A percentile compares a stretch with the other conserved stretches of the same genome.
Evolutionary conservation across 2,113 vertebrate genomes (phyloP).

Genomic region (Spilogale gracilis): DNA sequence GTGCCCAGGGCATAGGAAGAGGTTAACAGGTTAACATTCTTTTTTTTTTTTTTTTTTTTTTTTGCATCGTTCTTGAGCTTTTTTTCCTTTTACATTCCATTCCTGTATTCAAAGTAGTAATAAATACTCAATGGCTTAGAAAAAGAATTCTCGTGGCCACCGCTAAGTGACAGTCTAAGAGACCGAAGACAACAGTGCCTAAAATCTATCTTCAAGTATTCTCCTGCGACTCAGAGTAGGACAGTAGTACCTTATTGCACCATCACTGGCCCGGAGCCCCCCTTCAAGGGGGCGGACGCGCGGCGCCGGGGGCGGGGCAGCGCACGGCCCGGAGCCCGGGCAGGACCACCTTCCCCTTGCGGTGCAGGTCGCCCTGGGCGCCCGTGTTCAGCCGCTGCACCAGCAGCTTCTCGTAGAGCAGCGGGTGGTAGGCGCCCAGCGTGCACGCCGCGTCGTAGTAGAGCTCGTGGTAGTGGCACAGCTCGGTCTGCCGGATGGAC

Average conservation of each 20-base stretch:
- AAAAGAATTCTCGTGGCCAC: constrained; percentile 80
- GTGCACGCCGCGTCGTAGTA: constrained; percentile 97
- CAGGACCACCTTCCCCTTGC: constrained; percentile 94
- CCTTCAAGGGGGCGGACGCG: constrained; percentile 75
- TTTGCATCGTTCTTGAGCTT: constrained; percentile 75
- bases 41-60: constrained; percentile 59
- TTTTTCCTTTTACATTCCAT: constrained; percentile 65
- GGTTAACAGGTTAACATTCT: constrained; percentile 58
- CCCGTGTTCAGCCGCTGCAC: constrained; percentile 95
- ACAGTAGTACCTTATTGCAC: constrained; percentile 91
- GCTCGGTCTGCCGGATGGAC: constrained; percentile 95
- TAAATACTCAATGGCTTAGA: constrained; percentile 87
- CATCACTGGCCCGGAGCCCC: constrained; percentile 80
- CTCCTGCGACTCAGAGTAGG: constrained; percentile 82
- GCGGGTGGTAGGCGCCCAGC: constrained; percentile 97
- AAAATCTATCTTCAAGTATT: constrained; percentile 88
- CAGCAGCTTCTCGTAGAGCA: constrained; percentile 97
- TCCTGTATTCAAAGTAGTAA: constrained; percentile 84
- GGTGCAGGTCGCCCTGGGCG: constrained; percentile 91
- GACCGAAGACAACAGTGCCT: constrained; percentile 84
- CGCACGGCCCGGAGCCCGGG: constrained; percentile 93
- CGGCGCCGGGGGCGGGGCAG: constrained; percentile 86
- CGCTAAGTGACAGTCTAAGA: constrained; percentile 86
- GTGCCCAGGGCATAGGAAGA: constrained; percentile 62
- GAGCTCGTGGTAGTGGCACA: constrained; percentile 98